Base-by-base conservation (phyloP, 2,888 invertebrate species). In the Gortyna flavago region DNA sequence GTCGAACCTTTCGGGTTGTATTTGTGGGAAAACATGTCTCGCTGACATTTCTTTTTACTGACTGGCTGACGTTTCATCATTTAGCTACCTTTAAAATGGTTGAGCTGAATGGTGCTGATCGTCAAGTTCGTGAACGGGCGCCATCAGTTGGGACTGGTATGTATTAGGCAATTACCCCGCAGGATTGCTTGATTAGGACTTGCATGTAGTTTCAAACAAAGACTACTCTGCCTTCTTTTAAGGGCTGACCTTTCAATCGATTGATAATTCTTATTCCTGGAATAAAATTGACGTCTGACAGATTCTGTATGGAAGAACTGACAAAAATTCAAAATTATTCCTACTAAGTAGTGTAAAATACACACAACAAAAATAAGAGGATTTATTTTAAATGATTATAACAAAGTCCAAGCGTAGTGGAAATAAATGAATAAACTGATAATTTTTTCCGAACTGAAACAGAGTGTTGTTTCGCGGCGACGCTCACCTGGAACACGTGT, bases 1-100 rank as follows among this genome's bases (percentile, higher is more conserved):
- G 1, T 54, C 38, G 54, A 62, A 75, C 13, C 48, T 75, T 76
- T 25, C 6, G 16, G 21, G 25, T 29, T 78, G 7, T 77, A n/a
- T 13, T 75, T 48, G 2, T 67, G 21, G 44, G n/a, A 51, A 51
- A 51, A 54, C 9, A 25, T 54, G 54, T 25, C 9, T 9, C 54
- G 54, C 9, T 25, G 25, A 25, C 54, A n/a, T n/a, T n/a, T n/a
- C n/a, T n/a, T n/a, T n/a, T n/a, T n/a, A n/a, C n/a, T n/a, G n/a
- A n/a, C n/a, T n/a, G n/a, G n/a, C n/a, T n/a, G n/a, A n/a, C n/a
- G n/a, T n/a, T n/a, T n/a, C n/a, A n/a, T n/a, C n/a, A n/a, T 54
- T 25, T 25, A 25, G 9, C 4, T 54, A 25, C 21, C 51, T 51
- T 54, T 25, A 25, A 25, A 54, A 54, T 51, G 51, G 51, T 51